These are phyloP conservation scores for Carassius carassius DNA, from an alignment of 2,113 vertebrate species.

Conservation along the genomic window DNA sequence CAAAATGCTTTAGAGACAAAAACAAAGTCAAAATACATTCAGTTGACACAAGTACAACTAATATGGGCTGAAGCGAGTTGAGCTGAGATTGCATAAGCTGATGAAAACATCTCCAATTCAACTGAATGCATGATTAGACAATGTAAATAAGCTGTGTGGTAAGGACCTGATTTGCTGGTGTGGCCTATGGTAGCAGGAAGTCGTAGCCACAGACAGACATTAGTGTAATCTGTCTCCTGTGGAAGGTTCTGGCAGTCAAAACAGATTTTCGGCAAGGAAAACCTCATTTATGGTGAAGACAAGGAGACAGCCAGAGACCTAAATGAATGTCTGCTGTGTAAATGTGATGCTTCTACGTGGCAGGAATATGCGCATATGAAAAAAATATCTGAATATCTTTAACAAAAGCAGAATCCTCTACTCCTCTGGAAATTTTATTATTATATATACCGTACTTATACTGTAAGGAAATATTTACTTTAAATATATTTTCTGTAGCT, in stretches of 20 bases:
- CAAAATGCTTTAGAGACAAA: not conserved
- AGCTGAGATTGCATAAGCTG: not conserved
- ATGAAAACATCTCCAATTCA: not conserved
- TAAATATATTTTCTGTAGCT: not conserved
- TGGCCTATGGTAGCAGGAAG: conserved; percentile 43
- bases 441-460: not conserved
- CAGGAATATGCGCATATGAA: conserved; percentile 29
- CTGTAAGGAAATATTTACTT: not conserved
- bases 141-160: not conserved
- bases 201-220: conserved; percentile 44
- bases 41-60: not conserved
- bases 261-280: conserved; percentile 43
- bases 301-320: conserved; percentile 51
- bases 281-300: conserved; percentile 52
- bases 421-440: not conserved
- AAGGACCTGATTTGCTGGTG: not conserved
- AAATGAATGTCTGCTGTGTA: conserved; percentile 52
- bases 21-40: not conserved
- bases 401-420: not conserved
- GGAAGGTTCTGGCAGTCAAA: conserved; percentile 50
- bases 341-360: conserved; percentile 51
- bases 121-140: conserved; percentile 52
- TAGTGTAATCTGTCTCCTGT: conserved; percentile 39
- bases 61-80: too few species aligned
- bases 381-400: not conserved